Evolutionary conservation across 2,888 invertebrate species (phyloP), one percentile per base, ranked within the genome.

Genomic region (Sinhomidia bicolor): DNA sequence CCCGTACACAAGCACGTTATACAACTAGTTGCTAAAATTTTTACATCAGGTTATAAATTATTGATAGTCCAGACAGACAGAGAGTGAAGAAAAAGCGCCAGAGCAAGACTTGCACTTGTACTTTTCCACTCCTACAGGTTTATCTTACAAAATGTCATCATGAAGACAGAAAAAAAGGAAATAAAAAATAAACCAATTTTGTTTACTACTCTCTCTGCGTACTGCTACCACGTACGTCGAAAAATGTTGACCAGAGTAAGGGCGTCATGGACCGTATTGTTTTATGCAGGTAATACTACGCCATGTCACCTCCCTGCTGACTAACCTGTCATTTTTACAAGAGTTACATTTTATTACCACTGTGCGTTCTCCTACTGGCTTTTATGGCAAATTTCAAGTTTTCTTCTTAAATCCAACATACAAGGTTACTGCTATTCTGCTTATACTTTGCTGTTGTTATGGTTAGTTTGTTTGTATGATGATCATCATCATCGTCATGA

Each of bases 31-130:
- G 60, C 78, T 51, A 62, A 51, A 57, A 51, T 51, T 78, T 74
- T 85, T 78, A 62, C 47, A 62, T 54, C 85, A 71, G 51, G 85
- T 65, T 78, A 65, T 85, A 85, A 78, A 78, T 85, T 65, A 85
- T 85, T 85, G 65, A 85, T 85, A 54, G 51, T 23, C 32, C 44
- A 44, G 74, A 0, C 74, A 47, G 51, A 68, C 20, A 41, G 26
- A 41, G 41, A 41, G 7, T 29, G 60, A 36, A 32, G 17, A 74
- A 47, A 6, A 47, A 47, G 26, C 51, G 36, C 36, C 65, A 44
- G 44, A 12, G 44, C 44, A 51, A 17, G 17, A 17, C n/a, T n/a
- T n/a, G n/a, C n/a, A n/a, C n/a, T n/a, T n/a, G n/a, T n/a, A n/a
- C n/a, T n/a, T n/a, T n/a, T n/a, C n/a, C n/a, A 51, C n/a, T 17